Evolutionary conservation across 2,113 vertebrate genomes (phyloP).

Genomic region (Phaetusa simplex): DNA sequence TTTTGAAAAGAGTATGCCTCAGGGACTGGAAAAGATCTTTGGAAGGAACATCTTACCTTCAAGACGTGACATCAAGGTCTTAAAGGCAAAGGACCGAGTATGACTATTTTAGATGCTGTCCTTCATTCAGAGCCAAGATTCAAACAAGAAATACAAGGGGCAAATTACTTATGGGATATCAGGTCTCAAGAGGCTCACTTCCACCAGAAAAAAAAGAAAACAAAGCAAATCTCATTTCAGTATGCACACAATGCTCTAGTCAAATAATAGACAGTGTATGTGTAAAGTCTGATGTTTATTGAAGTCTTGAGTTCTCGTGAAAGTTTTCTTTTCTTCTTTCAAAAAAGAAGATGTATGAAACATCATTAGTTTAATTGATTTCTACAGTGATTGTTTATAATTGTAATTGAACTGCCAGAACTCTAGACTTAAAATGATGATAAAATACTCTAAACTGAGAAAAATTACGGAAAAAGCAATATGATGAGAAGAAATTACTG

Average conservation of each 20-base stretch:
- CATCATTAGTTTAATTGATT: neutral
- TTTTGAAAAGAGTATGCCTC: neutral
- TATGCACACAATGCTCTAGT: neutral
- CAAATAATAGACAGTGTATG: neutral
- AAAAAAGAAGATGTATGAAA: neutral
- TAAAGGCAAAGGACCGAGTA: neutral
- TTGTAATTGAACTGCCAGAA: neutral
- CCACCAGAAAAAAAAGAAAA: neutral
- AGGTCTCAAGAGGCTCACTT: neutral
- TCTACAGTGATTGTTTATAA: neutral
- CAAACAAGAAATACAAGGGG: neutral
- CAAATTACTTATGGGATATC: neutral
- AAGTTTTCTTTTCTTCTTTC: neutral
- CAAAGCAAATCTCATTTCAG: neutral
- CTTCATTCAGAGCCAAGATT: neutral
- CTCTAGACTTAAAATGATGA: neutral
- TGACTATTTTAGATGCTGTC: neutral
- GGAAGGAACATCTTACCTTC: neutral
- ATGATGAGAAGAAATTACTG: neutral
- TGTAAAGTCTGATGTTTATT: neutral
- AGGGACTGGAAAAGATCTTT: neutral
- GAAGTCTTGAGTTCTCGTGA: neutral
- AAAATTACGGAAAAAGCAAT: neutral
- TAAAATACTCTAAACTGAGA: neutral
- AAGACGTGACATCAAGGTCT: neutral